A percentile compares a stretch with the other conserved stretches of the same genome.
Evolutionary conservation across 2,888 invertebrate genomes (phyloP).

Genomic region (Drosophila pseudotakahashii): DNA sequence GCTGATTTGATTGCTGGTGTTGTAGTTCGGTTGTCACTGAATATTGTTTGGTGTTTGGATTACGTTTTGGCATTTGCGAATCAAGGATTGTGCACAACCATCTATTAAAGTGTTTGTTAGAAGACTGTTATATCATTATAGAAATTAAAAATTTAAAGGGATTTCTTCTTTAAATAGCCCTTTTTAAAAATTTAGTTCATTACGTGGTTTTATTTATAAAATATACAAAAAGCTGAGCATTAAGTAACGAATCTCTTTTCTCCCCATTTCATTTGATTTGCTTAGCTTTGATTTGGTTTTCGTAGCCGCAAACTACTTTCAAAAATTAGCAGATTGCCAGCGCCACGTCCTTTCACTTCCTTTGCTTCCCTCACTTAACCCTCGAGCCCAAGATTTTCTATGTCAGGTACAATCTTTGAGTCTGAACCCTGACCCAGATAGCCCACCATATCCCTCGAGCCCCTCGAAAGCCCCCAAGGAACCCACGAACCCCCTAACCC

Average conservation of each 20-base stretch:
- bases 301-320: constrained; percentile 29
- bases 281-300: constrained; percentile 10
- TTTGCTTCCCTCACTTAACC: constrained; percentile 14
- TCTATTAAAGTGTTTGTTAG: too few relatives aligned
- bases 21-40: constrained; percentile 41
- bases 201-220: not conserved
- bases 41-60: constrained; percentile 22
- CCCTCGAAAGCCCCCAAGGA: not conserved
- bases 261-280: not conserved
- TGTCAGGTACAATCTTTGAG: constrained; percentile 57
- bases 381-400: constrained; percentile 25
- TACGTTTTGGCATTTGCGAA: constrained; percentile 32
- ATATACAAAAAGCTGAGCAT: not conserved
- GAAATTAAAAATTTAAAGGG: too few relatives aligned
- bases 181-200: not conserved
- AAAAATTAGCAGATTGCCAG: constrained; percentile 38
- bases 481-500: not conserved
- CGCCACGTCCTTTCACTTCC: constrained; percentile 28
- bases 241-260: not conserved
- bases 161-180: too few relatives aligned
- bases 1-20: constrained; percentile 68
- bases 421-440: constrained; percentile 73
- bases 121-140: too few relatives aligned
- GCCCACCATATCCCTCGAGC: not conserved
- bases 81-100: constrained; percentile 7